Evolutionary conservation across 2,888 invertebrate genomes (phyloP), one percentile per base, ranked within the genome.

Genomic region (Aplocera efformata): DNA sequence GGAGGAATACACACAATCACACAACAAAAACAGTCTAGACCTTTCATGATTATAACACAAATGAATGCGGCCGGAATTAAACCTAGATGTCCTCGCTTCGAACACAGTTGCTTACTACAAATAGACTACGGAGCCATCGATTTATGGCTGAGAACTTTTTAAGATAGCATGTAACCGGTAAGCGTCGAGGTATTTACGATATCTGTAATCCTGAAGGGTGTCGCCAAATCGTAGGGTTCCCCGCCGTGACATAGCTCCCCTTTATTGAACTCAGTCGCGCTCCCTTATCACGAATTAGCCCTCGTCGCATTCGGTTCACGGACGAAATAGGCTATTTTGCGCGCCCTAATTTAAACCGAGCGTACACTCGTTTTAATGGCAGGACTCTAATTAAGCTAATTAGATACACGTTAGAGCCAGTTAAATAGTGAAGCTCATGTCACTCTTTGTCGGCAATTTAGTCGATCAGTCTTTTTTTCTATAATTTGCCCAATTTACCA

Each of bases 261-360:
- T 72, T 72, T 73, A 79, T 79, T 79, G 76, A 72, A 76, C 73
- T 69, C 62, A 67, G 67, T 74, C 68, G 67, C 66, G 67, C 69
- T 75, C 74, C 77, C 77, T 82, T 82, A 83, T 82, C 79, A 70
- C 73, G 74, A 81, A 82, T 80, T 81, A 81, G 77, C 72, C 69
- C 72, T 69, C 68, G 65, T 70, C 69, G 71, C 72, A 77, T 79
- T 83, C 71, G 62, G 72, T 78, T 78, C 78, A 79, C 78, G 73
- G 68, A 67, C 72, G 72, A 78, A 82, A 71, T 79, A 73, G 78
- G 74, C 76, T 70, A 69, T 80, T 80, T 67, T 62, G 61, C 67
- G 72, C 67, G 69, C 67, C 77, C 74, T 74, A 76, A 79, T 85
- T 85, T 78, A 77, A 82, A 82, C 67, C 65, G 63, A 76, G 59